These are phyloP conservation scores for Montipora foliosa DNA, from an alignment of 64 coral and sea anemone genomes.

Conservation along the genomic window DNA sequence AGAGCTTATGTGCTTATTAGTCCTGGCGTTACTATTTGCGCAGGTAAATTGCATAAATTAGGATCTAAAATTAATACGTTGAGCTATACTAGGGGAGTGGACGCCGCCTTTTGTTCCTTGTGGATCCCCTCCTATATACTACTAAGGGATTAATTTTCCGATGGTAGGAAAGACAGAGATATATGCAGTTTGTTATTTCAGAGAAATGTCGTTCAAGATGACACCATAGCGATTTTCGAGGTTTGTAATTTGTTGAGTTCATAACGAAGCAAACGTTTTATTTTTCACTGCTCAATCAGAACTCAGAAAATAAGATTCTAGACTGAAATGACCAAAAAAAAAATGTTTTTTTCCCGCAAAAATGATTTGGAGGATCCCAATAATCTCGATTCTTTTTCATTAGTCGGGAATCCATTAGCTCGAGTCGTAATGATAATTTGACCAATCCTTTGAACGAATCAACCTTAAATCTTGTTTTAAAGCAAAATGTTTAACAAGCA, in stretches of 20 bases:
- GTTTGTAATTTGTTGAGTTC: neutral
- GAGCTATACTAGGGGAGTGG: conserved; percentile 21
- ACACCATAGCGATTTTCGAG: neutral
- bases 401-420: neutral
- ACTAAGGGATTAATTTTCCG: neutral
- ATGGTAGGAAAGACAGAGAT: too few relatives aligned
- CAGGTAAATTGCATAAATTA: conserved; percentile 52
- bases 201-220: neutral
- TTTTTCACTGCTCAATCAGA: neutral
- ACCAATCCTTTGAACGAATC: too few relatives aligned
- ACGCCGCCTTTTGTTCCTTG: neutral
- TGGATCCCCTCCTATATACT: neutral
- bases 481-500: too few relatives aligned
- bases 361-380: neutral
- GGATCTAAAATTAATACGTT: conserved; percentile 57
- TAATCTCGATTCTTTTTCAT: neutral
- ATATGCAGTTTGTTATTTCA: neutral
- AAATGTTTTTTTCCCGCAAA: neutral
- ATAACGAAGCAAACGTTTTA: neutral
- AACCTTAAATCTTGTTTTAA: too few relatives aligned
- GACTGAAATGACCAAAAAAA: neutral
- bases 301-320: neutral
- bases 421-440: too few relatives aligned
- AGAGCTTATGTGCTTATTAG: neutral
- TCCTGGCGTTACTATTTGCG: neutral